phyloP scores from a whole-genome alignment of 1,140 invertebrate species.

The Paralvinella palmiformis region DNA sequence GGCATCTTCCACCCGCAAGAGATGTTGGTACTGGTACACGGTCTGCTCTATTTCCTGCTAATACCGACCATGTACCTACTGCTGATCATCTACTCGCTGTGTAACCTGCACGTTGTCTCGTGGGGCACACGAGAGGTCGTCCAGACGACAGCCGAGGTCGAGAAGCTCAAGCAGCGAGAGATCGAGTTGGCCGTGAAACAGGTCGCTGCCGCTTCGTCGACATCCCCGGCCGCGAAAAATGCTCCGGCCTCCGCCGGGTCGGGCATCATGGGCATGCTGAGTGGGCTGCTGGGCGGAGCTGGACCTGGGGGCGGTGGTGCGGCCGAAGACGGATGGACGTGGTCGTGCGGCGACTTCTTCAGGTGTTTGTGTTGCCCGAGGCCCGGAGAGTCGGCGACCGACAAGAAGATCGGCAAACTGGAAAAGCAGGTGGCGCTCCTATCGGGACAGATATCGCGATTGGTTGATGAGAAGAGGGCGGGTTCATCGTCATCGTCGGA shows the following conservation, averaged over 20 bases:
- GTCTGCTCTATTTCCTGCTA: slow-evolving; percentile 81
- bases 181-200: slow-evolving; percentile 88
- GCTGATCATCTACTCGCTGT: slow-evolving; percentile 82
- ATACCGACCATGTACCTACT: slow-evolving; percentile 92
- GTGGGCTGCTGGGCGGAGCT: slow-evolving; percentile 8
- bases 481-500: no score
- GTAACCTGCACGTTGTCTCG: slow-evolving; percentile 81
- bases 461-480: no score
- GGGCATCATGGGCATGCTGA: slow-evolving; percentile 22
- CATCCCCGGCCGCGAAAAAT: slow-evolving; percentile 27
- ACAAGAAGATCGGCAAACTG: no score
- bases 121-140: slow-evolving; percentile 82
- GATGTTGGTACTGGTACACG: slow-evolving; percentile 66
- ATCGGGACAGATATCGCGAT: no score
- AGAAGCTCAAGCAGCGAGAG: slow-evolving; percentile 73
- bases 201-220: slow-evolving; percentile 37
- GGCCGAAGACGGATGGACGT: slow-evolving; percentile 13
- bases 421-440: no score
- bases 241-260: not conserved
- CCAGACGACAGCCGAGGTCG: slow-evolving; percentile 25
- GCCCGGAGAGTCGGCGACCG: not conserved
- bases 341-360: slow-evolving; percentile 24
- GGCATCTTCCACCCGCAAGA: slow-evolving; percentile 78
- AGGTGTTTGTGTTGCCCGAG: slow-evolving; percentile 28
- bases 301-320: not conserved